These are phyloP conservation scores for Nanger granti DNA, from an alignment of 2,113 vertebrate genomes.

Conservation along the genomic window DNA sequence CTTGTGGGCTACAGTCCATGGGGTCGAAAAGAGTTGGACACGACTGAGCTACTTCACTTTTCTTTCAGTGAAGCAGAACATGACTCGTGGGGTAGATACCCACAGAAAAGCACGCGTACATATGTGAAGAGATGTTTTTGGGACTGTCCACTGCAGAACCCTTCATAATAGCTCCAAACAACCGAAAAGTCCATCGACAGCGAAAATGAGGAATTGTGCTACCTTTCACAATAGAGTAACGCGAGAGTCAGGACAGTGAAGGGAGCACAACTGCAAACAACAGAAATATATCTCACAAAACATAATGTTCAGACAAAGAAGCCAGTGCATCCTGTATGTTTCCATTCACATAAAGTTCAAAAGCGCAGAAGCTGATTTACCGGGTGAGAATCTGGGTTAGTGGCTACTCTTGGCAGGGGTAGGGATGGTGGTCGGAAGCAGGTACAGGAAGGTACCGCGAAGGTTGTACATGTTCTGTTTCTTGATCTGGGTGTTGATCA, in stretches of 20 bases:
- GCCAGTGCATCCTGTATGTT: fast-evolving
- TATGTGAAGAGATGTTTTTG: fast-evolving
- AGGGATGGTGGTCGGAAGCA: fast-evolving
- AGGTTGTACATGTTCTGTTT: not conserved
- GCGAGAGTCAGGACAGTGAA: fast-evolving
- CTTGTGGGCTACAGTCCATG: no score
- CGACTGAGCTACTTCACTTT: no score
- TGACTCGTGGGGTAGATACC: fast-evolving
- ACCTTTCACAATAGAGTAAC: not conserved
- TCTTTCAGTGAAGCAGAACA: not conserved
- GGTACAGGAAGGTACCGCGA: fast-evolving
- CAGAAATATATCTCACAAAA: not conserved
- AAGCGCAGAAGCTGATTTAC: not conserved
- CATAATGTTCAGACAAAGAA: not conserved
- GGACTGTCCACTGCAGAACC: fast-evolving
- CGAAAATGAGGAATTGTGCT: fast-evolving
- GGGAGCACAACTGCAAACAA: not conserved
- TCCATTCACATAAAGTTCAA: not conserved
- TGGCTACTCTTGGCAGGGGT: not conserved
- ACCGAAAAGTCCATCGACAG: fast-evolving
- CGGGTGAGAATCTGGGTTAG: not conserved
- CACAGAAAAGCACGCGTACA: not conserved
- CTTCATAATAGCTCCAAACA: fast-evolving
- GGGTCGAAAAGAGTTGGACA: no score
- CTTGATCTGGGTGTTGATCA: not conserved